Base-by-base conservation (phyloP, 2,888 invertebrate genomes). In the Schrankia costaestrigalis region DNA sequence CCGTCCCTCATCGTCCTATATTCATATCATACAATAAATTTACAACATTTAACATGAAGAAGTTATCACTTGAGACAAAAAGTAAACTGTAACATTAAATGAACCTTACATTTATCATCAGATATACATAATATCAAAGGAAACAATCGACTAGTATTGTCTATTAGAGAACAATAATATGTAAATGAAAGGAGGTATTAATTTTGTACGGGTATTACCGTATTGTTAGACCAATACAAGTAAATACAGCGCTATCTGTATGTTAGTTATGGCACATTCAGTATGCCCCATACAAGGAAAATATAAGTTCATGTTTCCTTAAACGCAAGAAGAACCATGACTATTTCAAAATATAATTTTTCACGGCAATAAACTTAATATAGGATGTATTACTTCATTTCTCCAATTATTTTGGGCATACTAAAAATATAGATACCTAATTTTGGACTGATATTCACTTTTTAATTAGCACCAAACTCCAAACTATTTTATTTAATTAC, bases 381-480 rank as follows among this genome's bases (percentile, higher is more conserved):
- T n/a, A n/a, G n/a, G 17, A 7, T 3, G 17, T 17, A 17, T 3
- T 17, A 5, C 7, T 17, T 17, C 17, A 17, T 5, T 17, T 5
- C 39, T 41, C 37, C 29, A 41, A 41, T 31, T 48, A 43, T 39
- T 43, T 41, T 37, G 38, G 32, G 30, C 40, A 34, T 43, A 52
- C 39, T 8, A 56, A 53, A 46, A 56, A 46, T 45, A 45, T 38
- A 36, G 54, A 46, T 48, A 58, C 53, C 59, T 71, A 68, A 58
- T 61, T 63, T 73, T 74, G 74, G 77, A 78, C 77, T 77, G 71
- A 68, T 68, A 71, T 65, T 71, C 45, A 52, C 55, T 60, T 63
- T 68, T 63, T 63, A 69, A 68, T 74, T 84, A 85, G 84, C 84
- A 85, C 85, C 85, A 83, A 83, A 76, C 73, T 81, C 76, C 71